Conservation (phyloP, 2,888 invertebrate species). For the Epiperipatus broadwayi region DNA sequence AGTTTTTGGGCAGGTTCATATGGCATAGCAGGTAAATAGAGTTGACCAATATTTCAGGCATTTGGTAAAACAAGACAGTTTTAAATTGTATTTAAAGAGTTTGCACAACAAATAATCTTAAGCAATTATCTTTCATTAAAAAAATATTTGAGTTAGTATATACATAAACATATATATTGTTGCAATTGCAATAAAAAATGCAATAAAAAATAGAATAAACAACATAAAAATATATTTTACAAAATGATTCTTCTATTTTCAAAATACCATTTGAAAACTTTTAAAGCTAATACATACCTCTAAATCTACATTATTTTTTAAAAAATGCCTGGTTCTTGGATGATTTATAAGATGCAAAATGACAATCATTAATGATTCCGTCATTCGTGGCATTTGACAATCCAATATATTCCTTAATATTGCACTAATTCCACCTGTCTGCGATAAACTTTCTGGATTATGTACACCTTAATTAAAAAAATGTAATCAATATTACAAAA, state of each 20-base stretch:
- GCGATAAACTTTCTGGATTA: slow-evolving; percentile 57
- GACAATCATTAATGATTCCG: slow-evolving; percentile 72
- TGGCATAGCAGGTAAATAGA: too few relatives aligned
- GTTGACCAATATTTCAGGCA: too few relatives aligned
- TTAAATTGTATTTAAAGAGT: too few relatives aligned
- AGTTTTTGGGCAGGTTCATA: too few relatives aligned
- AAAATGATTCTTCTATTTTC: background rate
- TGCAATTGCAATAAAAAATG: too few relatives aligned
- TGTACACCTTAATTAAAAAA: slow-evolving; percentile 42
- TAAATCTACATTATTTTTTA: slow-evolving; percentile 43
- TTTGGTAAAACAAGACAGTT: too few relatives aligned
- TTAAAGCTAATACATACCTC: slow-evolving; percentile 23
- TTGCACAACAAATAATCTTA: too few relatives aligned
- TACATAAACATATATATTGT: too few relatives aligned
- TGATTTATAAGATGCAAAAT: slow-evolving; percentile 63
- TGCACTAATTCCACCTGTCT: slow-evolving; percentile 42
- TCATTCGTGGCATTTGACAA: slow-evolving; percentile 66
- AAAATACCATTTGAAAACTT: slow-evolving; percentile 5
- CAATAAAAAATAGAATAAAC: background rate
- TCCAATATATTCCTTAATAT: slow-evolving; percentile 59
- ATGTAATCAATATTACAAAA: slow-evolving; percentile 13
- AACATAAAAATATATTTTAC: slow-evolving; percentile 6
- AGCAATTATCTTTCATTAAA: too few relatives aligned
- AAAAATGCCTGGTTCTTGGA: slow-evolving; percentile 53
- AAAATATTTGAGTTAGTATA: too few relatives aligned